Percentiles rank a stretch among this genome's conserved stretches.
Evolutionary conservation across 2,113 vertebrate species (phyloP).

Genomic region (Nyctibius bracteatus): DNA sequence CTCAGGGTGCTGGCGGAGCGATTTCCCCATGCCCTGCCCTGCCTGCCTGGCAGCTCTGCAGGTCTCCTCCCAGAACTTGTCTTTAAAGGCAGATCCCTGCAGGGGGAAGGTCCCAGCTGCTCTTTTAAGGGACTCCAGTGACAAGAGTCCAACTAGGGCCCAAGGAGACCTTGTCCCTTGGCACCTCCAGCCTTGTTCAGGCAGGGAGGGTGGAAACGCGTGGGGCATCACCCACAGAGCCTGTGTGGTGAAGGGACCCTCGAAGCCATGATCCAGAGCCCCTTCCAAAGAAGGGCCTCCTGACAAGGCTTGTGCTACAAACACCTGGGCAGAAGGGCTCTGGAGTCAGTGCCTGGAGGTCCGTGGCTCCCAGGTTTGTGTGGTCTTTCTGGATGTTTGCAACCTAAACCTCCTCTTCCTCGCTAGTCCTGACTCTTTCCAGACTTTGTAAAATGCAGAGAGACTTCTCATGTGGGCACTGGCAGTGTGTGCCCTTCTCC

Average conservation of each 20-base stretch:
- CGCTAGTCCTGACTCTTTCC: background rate
- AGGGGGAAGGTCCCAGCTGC: background rate
- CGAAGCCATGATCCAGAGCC: accelerated
- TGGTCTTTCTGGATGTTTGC: background rate
- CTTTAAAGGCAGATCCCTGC: background rate
- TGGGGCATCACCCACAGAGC: background rate
- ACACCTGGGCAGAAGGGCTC: background rate
- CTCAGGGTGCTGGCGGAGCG: too few species aligned
- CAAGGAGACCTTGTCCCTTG: background rate
- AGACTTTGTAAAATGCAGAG: background rate
- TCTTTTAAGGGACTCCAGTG: background rate
- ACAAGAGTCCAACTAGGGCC: background rate
- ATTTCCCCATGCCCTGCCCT: background rate
- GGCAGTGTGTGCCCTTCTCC: background rate
- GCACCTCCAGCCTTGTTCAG: background rate
- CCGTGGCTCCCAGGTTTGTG: background rate
- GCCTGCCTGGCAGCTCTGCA: background rate
- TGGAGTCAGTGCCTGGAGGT: background rate
- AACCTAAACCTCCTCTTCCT: background rate
- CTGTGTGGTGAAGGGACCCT: accelerated
- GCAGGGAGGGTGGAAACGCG: accelerated
- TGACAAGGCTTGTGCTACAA: background rate
- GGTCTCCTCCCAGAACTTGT: background rate
- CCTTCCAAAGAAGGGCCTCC: background rate
- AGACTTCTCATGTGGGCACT: background rate